These are phyloP conservation scores for Tineola bisselliella DNA, from an alignment of 2,888 invertebrate genomes.

Conservation along the genomic window DNA sequence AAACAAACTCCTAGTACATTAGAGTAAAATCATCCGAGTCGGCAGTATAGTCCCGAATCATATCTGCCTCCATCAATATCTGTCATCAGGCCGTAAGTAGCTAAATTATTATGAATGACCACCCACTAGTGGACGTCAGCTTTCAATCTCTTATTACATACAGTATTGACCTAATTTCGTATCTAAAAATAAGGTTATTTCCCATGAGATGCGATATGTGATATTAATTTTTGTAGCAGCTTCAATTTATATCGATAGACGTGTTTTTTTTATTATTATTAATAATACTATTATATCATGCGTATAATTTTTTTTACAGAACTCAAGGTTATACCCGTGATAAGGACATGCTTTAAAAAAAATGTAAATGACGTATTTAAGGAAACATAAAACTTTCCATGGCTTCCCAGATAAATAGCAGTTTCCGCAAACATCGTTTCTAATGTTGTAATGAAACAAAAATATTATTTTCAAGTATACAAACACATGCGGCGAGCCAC, in stretches of 20 bases:
- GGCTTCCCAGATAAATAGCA: background rate
- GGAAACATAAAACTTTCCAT: background rate
- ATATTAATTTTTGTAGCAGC: background rate
- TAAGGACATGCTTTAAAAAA: too few relatives aligned
- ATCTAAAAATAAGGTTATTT: slow-evolving; percentile 10
- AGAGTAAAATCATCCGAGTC: slow-evolving; percentile 21
- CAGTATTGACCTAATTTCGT: slow-evolving; percentile 40
- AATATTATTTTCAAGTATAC: background rate
- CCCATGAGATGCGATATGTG: background rate
- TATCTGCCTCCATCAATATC: slow-evolving; percentile 49
- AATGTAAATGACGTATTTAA: too few relatives aligned
- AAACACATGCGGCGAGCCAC: slow-evolving; percentile 21
- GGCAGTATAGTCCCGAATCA: slow-evolving; percentile 15
- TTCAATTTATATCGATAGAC: background rate
- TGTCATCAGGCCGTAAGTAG: slow-evolving; percentile 51
- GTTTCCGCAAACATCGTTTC: background rate
- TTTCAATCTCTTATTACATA: slow-evolving; percentile 41
- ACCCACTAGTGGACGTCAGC: slow-evolving; percentile 3
- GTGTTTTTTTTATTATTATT: too few relatives aligned
- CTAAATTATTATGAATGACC: slow-evolving; percentile 52
- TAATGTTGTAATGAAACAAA: background rate
- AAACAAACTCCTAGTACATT: slow-evolving; percentile 51
- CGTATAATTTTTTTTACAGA: too few relatives aligned
- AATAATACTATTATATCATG: too few relatives aligned
- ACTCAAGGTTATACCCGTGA: too few relatives aligned